Conservation (phyloP, 2,888 invertebrate genomes). For the Acleris holmiana region DNA sequence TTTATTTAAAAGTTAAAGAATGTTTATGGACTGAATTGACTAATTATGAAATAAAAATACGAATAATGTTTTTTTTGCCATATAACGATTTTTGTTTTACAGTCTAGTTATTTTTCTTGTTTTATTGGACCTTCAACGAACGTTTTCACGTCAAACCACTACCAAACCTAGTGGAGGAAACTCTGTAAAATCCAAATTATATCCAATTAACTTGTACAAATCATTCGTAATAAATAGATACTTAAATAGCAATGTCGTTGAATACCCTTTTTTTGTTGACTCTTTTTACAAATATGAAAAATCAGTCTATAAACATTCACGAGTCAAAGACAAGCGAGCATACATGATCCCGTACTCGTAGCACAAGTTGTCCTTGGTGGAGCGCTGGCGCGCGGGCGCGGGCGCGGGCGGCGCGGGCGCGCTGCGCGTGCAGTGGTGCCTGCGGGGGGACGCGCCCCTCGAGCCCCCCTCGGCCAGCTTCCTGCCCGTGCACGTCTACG, state of each 20-base stretch:
- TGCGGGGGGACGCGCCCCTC: constrained; percentile 86
- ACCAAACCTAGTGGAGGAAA: too few relatives aligned
- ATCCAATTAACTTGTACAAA: too few relatives aligned
- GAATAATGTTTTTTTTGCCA: too few relatives aligned
- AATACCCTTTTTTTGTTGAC: too few relatives aligned
- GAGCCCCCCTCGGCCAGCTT: constrained; percentile 70
- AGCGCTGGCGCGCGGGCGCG: constrained; percentile 74
- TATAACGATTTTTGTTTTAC: too few relatives aligned
- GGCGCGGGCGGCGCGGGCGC: constrained; percentile 80
- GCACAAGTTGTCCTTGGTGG: constrained; percentile 89
- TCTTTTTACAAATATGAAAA: not conserved
- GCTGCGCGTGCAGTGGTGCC: constrained; percentile 86
- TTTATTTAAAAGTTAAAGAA: not conserved
- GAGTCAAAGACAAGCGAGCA: constrained; percentile 17
- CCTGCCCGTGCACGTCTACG: constrained; percentile 90
- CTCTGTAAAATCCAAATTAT: too few relatives aligned
- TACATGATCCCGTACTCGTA: constrained; percentile 54
- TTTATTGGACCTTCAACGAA: too few relatives aligned
- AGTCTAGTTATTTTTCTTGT: too few relatives aligned
- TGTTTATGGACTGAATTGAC: constrained; percentile 3
- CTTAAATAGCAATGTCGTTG: too few relatives aligned
- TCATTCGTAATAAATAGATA: too few relatives aligned
- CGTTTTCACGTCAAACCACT: too few relatives aligned
- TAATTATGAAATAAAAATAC: not conserved
- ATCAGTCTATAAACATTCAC: constrained; percentile 16